Percentiles rank a stretch among this genome's conserved stretches.
phyloP scores from a whole-genome alignment of 2,797 vertebrate genomes.

The Adrianichthys oophorus region DNA sequence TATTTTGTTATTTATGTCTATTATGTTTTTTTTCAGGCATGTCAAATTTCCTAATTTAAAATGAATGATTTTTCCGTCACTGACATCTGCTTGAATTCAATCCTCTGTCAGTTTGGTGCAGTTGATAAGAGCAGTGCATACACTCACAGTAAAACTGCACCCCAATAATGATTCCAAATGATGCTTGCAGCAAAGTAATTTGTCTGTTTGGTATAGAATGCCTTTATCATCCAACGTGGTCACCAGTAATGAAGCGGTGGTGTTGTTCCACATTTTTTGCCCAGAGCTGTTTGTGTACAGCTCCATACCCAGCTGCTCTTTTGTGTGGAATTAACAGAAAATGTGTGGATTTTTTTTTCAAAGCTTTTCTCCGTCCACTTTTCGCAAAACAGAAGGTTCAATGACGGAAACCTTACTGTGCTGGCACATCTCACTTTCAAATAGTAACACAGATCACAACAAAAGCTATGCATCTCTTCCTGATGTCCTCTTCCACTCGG shows the following conservation, averaged over 20 bases:
- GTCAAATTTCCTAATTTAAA: too few species aligned
- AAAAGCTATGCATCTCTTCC: constrained; percentile 73
- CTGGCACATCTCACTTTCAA: constrained; percentile 33
- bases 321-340: constrained; percentile 37
- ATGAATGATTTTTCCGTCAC: too few species aligned
- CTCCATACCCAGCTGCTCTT: constrained; percentile 8
- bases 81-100: too few species aligned
- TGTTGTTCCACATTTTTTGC: not conserved
- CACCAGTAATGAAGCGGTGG: constrained; percentile 4
- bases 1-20: too few species aligned
- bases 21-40: too few species aligned
- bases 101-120: too few species aligned
- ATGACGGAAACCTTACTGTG: constrained; percentile 24
- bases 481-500: constrained; percentile 73
- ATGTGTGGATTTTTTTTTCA: constrained; percentile 36
- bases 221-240: not conserved
- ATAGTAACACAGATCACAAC: constrained; percentile 44
- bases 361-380: constrained; percentile 28
- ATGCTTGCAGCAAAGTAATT: constrained; percentile 5
- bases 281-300: constrained; percentile 21
- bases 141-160: not conserved
- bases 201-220: not conserved
- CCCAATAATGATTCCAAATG: too few species aligned
- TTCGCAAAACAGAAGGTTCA: constrained; percentile 25
- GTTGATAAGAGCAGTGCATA: too few species aligned